Evolutionary conservation across 2,113 vertebrate genomes (phyloP).

Genomic region (Dolichotis patagonum): DNA sequence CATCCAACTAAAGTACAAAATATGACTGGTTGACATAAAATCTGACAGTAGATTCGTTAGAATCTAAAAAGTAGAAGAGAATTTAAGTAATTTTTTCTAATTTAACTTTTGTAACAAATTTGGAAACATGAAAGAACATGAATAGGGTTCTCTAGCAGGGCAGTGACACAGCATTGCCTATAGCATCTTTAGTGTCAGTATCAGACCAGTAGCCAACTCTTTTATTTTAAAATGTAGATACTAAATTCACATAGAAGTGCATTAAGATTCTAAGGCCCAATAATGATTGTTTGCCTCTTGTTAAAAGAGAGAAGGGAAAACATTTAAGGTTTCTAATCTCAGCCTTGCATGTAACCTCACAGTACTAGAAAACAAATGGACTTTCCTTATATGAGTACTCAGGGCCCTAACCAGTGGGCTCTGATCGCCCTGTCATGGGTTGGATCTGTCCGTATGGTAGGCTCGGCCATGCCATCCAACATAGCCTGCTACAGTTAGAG

Average conservation of each 20-base stretch:
- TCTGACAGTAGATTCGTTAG: background rate
- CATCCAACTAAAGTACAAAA: background rate
- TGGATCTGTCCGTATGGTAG: fast-evolving
- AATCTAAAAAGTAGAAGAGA: background rate
- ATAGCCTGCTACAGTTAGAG: background rate
- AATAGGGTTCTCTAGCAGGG: background rate
- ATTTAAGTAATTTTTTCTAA: background rate
- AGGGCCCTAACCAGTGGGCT: background rate
- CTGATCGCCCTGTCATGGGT: background rate
- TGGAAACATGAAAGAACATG: background rate
- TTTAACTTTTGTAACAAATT: background rate
- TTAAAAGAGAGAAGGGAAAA: background rate
- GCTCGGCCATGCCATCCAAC: fast-evolving
- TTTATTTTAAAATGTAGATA: background rate
- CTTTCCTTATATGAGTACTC: fast-evolving
- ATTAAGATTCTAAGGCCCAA: background rate
- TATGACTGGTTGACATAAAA: background rate
- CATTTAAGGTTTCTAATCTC: background rate
- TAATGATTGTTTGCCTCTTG: background rate
- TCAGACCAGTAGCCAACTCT: background rate
- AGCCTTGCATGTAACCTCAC: background rate
- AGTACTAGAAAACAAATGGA: background rate
- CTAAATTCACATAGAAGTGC: background rate
- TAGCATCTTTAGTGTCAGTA: background rate
- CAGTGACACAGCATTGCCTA: background rate